Evolutionary conservation across 2,113 vertebrate genomes (phyloP), one percentile per base, ranked within the genome.

Genomic region (Scartelaos histophorus): DNA sequence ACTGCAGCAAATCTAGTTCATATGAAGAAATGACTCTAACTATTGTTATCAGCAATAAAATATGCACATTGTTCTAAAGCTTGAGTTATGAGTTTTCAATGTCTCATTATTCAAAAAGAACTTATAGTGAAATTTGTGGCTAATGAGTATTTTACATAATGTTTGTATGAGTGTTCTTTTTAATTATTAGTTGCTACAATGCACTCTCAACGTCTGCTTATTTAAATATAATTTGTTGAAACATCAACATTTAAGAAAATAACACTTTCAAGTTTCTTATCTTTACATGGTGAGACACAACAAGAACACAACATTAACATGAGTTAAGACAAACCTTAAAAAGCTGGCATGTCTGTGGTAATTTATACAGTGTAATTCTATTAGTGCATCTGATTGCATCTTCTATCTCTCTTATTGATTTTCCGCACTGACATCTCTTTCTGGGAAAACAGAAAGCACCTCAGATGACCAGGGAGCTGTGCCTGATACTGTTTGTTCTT

Each of bases 401-500:
- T 62, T 62, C 60, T 62, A 12, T 38, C 34, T 64, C 61, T 65
- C 13, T 53, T 61, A 58, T 29, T 17, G 7, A 64, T 64, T 70
- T 64, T 45, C 17, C n/a, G 25, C 58, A 53, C 61, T 73, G 51
- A 49, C 70, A n/a, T 67, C 16, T 72, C 43, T 69, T 25, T 70
- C 73, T 43, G 64, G 38, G 29, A 82, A 53, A 17, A 80, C 47
- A 77, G 49, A 34, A 3, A 76, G 58, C 56, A 45, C 21, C 22
- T 71, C 46, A 46, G 47, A 78, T 66, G 64, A 60, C 56, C 43
- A 47, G 66, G 67, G 73, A 76, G 24, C 15, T 53, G 13, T 34
- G 47, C 5, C 66, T 61, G 24, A 47, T 61, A 70, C 25, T 68
- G 67, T 80, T 80, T 81, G 70, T 77, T 83, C 24, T 69, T n/a